These are phyloP conservation scores for Diaperis boleti DNA, from an alignment of 2,888 invertebrate species.

Conservation along the genomic window DNA sequence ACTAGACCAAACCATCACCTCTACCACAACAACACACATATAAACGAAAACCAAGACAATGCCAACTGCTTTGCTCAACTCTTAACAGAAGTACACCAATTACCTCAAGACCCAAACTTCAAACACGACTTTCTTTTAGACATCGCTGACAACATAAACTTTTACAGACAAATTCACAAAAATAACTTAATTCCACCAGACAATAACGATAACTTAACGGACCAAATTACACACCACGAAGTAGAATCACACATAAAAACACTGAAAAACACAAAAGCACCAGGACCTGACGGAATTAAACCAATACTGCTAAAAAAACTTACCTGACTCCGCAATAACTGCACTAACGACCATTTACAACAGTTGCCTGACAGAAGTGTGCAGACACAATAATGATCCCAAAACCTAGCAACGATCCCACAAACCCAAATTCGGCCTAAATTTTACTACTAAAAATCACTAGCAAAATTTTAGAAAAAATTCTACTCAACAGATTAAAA, in stretches of 20 bases:
- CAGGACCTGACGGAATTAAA: slow-evolving; percentile 18
- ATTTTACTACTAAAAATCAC: neutral
- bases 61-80: slow-evolving; percentile 19
- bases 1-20: neutral
- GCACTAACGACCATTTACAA: slow-evolving; percentile 8
- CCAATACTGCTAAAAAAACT: slow-evolving; percentile 16
- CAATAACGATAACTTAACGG: neutral
- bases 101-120: slow-evolving; percentile 9
- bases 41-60: slow-evolving; percentile 16
- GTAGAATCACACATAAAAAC: neutral
- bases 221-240: slow-evolving; percentile 2
- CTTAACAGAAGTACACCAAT: slow-evolving; percentile 18
- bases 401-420: neutral
- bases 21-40: neutral
- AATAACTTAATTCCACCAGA: too few species aligned
- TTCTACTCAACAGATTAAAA: slow-evolving; percentile 6
- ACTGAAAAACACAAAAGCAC: slow-evolving; percentile 11
- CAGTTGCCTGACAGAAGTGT: slow-evolving; percentile 15
- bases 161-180: too few species aligned
- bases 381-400: slow-evolving; percentile 15
- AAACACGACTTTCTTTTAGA: neutral
- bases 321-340: neutral
- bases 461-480: neutral
- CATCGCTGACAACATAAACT: too few species aligned
- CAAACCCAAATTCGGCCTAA: neutral